These are phyloP conservation scores for Gortyna flavago DNA, from an alignment of 2,888 invertebrate genomes.

Conservation along the genomic window DNA sequence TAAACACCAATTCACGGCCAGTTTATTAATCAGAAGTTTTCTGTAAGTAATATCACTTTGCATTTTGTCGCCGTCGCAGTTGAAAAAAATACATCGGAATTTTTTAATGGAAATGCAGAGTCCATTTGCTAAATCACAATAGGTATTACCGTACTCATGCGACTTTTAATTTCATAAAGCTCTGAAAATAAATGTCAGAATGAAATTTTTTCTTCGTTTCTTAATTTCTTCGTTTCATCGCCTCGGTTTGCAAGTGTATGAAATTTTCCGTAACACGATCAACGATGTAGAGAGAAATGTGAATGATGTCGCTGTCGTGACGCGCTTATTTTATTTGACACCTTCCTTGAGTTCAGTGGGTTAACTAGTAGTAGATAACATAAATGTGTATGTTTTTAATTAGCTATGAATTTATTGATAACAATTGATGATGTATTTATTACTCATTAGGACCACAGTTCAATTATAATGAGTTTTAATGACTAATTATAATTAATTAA, in stretches of 20 bases:
- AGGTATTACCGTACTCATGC: not conserved
- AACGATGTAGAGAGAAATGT: constrained; percentile 32
- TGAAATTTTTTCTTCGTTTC: constrained; percentile 11
- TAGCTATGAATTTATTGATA: not conserved
- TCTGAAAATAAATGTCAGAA: constrained; percentile 12
- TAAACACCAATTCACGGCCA: too few species aligned
- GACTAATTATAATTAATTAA: constrained; percentile 16
- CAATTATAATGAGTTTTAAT: constrained; percentile 31
- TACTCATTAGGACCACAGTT: not conserved
- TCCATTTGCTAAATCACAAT: constrained; percentile 17
- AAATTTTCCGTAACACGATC: constrained; percentile 29
- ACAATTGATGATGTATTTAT: constrained; percentile 14
- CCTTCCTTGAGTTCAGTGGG: not conserved
- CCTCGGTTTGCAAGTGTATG: constrained; percentile 29
- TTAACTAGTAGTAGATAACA: constrained; percentile 4
- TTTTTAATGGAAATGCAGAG: not conserved
- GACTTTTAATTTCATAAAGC: constrained; percentile 11
- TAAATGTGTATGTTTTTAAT: not conserved
- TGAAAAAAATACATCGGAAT: not conserved
- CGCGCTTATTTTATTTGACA: constrained; percentile 39
- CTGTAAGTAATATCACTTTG: too few species aligned
- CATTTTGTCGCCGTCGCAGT: not conserved
- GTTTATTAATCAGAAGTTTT: not conserved
- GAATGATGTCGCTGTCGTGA: constrained; percentile 50
- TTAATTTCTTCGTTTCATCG: not conserved